A percentile compares a stretch with the other conserved stretches of the same genome.
Conservation (phyloP, 2,888 invertebrate species). For the Drosophila subsilvestris region DNA sequence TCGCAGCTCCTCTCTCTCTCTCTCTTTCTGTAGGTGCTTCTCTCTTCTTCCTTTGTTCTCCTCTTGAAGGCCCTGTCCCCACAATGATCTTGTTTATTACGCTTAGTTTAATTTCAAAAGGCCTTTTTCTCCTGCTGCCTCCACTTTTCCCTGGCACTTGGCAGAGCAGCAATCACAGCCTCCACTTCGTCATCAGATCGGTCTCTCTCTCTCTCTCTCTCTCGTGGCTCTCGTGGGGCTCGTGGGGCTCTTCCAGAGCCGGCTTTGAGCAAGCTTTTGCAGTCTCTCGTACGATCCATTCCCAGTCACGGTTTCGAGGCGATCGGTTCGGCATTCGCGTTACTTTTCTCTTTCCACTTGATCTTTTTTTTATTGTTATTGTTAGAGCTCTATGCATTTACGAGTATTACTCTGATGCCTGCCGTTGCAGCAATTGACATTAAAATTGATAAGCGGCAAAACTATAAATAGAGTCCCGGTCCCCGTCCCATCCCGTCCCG, state of each 20-base stretch:
- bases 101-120: slow-evolving; percentile 61
- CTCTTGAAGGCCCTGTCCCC: slow-evolving; percentile 1
- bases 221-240: slow-evolving; percentile 8
- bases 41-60: slow-evolving; percentile 6
- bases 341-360: slow-evolving; percentile 11
- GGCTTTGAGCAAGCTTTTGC: slow-evolving; percentile 24
- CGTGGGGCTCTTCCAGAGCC: slow-evolving; percentile 20
- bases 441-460: slow-evolving; percentile 71
- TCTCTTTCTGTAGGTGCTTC: background rate
- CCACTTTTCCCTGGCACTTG: background rate
- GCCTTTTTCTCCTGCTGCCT: slow-evolving; percentile 34
- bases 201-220: slow-evolving; percentile 13
- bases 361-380: slow-evolving; percentile 40
- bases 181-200: slow-evolving; percentile 9
- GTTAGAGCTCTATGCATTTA: slow-evolving; percentile 49
- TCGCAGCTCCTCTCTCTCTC: background rate
- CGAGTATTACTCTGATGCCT: slow-evolving; percentile 18
- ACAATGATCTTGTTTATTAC: slow-evolving; percentile 51
- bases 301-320: background rate
- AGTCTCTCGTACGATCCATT: slow-evolving; percentile 5
- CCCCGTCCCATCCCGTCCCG: background rate
- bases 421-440: slow-evolving; percentile 63
- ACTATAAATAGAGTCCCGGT: slow-evolving; percentile 44
- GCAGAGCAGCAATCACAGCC: background rate
- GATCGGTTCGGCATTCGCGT: slow-evolving; percentile 12